Evolutionary conservation across 2,797 vertebrate genomes (phyloP), one percentile per base, ranked within the genome.

Genomic region (Trichosurus vulpecula): DNA sequence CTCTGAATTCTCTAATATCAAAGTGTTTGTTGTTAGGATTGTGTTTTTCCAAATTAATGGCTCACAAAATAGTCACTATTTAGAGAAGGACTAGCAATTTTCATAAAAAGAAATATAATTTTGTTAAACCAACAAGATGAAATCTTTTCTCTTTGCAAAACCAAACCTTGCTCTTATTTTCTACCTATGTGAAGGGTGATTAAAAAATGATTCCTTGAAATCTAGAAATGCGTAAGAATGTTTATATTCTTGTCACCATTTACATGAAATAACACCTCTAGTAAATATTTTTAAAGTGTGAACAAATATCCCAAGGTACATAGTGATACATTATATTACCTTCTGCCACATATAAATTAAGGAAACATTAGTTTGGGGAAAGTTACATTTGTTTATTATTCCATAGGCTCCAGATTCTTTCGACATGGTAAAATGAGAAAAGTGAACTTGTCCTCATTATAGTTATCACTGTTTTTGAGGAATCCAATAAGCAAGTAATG

Each of bases 211-310:
- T 54, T 96, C 93, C n/a, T 81, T 91, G 96, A 91, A 95, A 92
- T 90, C 66, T 91, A 94, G 51, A 89, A 93, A 94, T 95, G 90
- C 27, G 61, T 16, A 56, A 19, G 1, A 41, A 6, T 52, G 95
- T 94, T 81, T 87, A 56, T 90, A 35, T 92, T 4, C 47, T 92
- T 93, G 47, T 93, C 52, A 95, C 55, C 54, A 92, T 96, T 95
- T 96, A 52, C 19, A 91, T 93, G 92, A 93, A 96, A 81, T 97
- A 96, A 95, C 81, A 97, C 89, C 89, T 95, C 52, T 54, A 47
- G 41, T 30, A 52, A 41, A 89, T 92, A 90, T 94, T 54, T 51
- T 97, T 90, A 4, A 97, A 66, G 81, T 96, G 92, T 93, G 93
- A 97, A 93, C 13, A 94, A 92, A 94, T 92, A 27, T 56, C 92